Base-by-base conservation (phyloP, 1,140 invertebrate genomes). In the Ruditapes philippinarum region DNA sequence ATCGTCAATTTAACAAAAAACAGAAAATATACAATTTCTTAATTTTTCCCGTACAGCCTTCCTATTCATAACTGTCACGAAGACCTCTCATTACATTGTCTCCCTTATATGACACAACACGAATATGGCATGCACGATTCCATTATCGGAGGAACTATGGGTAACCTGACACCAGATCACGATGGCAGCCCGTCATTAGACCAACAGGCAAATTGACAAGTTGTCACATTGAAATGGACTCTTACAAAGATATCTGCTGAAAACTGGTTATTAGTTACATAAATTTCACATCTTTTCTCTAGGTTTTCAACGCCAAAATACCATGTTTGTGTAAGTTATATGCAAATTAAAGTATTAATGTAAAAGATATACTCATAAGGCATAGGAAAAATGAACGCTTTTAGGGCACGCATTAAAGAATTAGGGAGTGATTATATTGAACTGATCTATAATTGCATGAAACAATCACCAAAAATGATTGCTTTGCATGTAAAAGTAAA, bases 191-290 rank as follows among this genome's bases (percentile, higher is more conserved):
- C 25, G 49, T 78, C 74, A 78, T 78, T 78, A 78, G 45, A 54
- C 74, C 28, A 78, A 78, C 49, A 31, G 42, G 80, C 62, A 79
- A 82, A 82, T 68, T 42, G 80, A 82, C 80, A 82, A 82, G 31
- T 82, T 82, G 80, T 82, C 80, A 82, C 54, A 33, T 40, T 65
- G 36, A 82, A 82, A 82, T 82, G 80, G 80, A 68, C 38, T 62
- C 31, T 28, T 33, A 65, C 51, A 57, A 54, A 68, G 31, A 25
- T 82, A 25, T 68, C 25, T 25, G 3, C n/a, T 42, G 80, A 62
- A 82, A 68, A 25, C 62, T 68, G 51, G 38, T 68, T 54, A 38
- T 51, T 51, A 51, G 45, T 54, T 78, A 78, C 74, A 78, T 78
- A 78, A 78, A 78, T 78, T 78, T 78, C 74, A 78, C 74, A 78